Conservation (phyloP, 2,797 vertebrate species). For the Ctenochaetus hawaiiensis region DNA sequence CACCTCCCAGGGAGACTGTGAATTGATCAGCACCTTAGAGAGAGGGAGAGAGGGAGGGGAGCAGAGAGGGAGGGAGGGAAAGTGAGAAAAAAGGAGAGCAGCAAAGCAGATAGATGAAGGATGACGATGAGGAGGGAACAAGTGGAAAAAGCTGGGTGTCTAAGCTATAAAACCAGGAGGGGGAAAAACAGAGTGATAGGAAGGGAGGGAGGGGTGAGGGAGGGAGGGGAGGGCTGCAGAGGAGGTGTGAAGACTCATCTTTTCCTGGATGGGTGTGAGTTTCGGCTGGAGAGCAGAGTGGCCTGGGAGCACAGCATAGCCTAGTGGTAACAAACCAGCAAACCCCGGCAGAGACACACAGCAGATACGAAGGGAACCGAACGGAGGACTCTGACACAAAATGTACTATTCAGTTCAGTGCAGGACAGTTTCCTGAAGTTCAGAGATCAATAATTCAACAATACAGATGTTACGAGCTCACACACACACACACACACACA, state of each 20-base stretch:
- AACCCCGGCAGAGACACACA: slow-evolving; percentile 54
- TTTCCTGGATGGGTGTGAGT: slow-evolving; percentile 78
- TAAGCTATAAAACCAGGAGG: slow-evolving; percentile 64
- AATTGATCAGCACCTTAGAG: slow-evolving; percentile 88
- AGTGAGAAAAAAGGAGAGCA: slow-evolving; percentile 61
- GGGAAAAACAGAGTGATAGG: slow-evolving; percentile 42
- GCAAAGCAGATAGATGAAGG: slow-evolving; percentile 63
- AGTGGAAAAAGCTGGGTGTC: slow-evolving; percentile 65
- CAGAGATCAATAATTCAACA: slow-evolving; percentile 19
- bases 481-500: no score
- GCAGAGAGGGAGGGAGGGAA: slow-evolving; percentile 32
- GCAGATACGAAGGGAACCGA: slow-evolving; percentile 5
- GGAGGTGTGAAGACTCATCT: slow-evolving; percentile 84
- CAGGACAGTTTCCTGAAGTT: not conserved
- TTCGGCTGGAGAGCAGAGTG: slow-evolving; percentile 61
- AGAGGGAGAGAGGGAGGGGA: slow-evolving; percentile 30
- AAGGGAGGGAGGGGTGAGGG: slow-evolving; percentile 21
- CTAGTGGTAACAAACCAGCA: slow-evolving; percentile 76
- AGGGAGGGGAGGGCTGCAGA: slow-evolving; percentile 59
- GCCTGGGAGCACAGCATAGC: slow-evolving; percentile 68
- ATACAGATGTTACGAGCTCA: not conserved
- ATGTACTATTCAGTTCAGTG: slow-evolving; percentile 2
- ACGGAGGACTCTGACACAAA: not conserved
- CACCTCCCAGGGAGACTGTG: slow-evolving; percentile 86
- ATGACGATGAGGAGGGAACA: slow-evolving; percentile 70